Evolutionary conservation across 2,888 invertebrate genomes (phyloP).

Genomic region (Aplocera efformata): DNA sequence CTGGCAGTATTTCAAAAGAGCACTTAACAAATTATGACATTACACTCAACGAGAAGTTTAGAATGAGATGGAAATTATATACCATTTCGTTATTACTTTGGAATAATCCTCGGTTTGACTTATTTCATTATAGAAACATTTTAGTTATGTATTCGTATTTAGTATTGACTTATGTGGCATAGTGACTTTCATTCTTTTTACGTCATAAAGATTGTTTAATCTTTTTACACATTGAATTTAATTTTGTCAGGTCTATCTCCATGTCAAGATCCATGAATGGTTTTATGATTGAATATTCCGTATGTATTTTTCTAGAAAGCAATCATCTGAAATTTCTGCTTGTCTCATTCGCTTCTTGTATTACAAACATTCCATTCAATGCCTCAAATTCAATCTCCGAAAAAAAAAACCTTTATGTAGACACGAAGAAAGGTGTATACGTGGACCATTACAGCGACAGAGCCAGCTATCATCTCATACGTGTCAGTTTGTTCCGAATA

Average conservation of each 20-base stretch:
- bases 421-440: slow-evolving; percentile 17
- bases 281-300: no score
- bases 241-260: slow-evolving; percentile 13
- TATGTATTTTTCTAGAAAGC: slow-evolving; percentile 6
- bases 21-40: slow-evolving; percentile 47
- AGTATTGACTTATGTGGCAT: slow-evolving; percentile 7
- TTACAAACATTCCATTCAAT: slow-evolving; percentile 9
- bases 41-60: slow-evolving; percentile 25
- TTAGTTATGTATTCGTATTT: slow-evolving; percentile 1
- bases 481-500: slow-evolving; percentile 28
- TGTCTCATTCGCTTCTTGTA: slow-evolving; percentile 1
- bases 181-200: no score
- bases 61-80: slow-evolving; percentile 25
- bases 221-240: no score
- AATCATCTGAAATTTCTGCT: no score
- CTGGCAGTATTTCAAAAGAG: slow-evolving; percentile 65
- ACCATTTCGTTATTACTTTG: slow-evolving; percentile 13
- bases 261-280: slow-evolving; percentile 13
- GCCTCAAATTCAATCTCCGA: slow-evolving; percentile 14
- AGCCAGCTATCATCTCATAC: slow-evolving; percentile 29
- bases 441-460: slow-evolving; percentile 27
- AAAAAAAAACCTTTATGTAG: slow-evolving; percentile 25
- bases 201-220: no score
- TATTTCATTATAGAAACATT: slow-evolving; percentile 8
- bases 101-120: slow-evolving; percentile 8